phyloP scores from a whole-genome alignment of 2,113 vertebrate genomes.

The Thinocorus orbignyianus region DNA sequence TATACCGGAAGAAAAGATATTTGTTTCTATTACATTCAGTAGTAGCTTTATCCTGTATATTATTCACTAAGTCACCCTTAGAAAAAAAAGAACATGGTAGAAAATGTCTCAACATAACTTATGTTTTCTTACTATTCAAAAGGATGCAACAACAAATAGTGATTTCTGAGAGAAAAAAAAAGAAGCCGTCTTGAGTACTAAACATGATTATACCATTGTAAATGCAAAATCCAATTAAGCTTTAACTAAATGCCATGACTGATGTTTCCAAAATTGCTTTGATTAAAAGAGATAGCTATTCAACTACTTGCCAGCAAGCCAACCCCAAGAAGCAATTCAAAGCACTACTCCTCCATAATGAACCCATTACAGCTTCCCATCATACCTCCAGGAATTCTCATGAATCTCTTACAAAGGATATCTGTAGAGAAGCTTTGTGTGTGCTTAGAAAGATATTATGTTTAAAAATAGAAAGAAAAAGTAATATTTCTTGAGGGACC shows the following conservation, averaged over 20 bases:
- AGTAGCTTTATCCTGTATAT: neutral
- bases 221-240: neutral
- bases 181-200: neutral
- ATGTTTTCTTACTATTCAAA: neutral
- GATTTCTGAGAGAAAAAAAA: neutral
- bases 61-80: neutral
- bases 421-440: neutral
- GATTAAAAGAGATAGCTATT: neutral
- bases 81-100: neutral
- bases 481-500: neutral
- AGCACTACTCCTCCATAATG: neutral
- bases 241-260: neutral
- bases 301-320: neutral
- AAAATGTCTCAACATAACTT: neutral
- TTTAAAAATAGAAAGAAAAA: neutral
- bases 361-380: neutral
- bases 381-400: neutral
- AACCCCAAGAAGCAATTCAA: neutral
- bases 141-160: neutral
- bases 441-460: neutral
- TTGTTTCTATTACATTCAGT: neutral
- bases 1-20: neutral
- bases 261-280: neutral
- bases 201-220: neutral
- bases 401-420: neutral